These are phyloP conservation scores for Pantherophis vulpinus DNA, from an alignment of 2,797 vertebrate species.

Conservation along the genomic window DNA sequence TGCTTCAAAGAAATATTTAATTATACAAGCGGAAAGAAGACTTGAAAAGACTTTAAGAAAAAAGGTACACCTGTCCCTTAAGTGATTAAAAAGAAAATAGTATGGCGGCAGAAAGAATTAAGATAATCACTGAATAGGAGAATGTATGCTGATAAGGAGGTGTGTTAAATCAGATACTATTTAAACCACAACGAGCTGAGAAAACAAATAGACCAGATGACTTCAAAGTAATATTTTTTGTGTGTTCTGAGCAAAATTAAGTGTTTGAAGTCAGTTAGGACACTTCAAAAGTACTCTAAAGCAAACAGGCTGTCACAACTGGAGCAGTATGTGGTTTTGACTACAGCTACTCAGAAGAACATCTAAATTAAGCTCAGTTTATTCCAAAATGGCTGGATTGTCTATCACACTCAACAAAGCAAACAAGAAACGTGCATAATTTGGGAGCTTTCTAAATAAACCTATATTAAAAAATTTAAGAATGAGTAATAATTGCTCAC, in stretches of 20 bases:
- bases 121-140: not conserved
- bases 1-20: not conserved
- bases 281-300: conserved; percentile 53
- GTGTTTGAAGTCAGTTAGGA: conserved; percentile 42
- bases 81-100: conserved; percentile 18
- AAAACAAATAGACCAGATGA: conserved; percentile 45
- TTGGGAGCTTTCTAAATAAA: conserved; percentile 20
- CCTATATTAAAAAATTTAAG: not conserved
- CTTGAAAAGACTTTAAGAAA: not conserved
- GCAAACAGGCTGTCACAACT: conserved; percentile 33
- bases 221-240: conserved; percentile 47
- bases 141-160: conserved; percentile 26
- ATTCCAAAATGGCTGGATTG: not conserved
- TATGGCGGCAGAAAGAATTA: not conserved
- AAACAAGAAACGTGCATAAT: not conserved
- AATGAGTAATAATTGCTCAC: not conserved
- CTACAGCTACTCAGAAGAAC: conserved; percentile 22
- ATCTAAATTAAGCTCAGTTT: conserved; percentile 22
- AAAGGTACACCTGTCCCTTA: not conserved
- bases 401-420: conserved; percentile 7
- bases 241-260: conserved; percentile 58
- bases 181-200: conserved; percentile 46
- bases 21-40: not conserved
- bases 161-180: conserved; percentile 36
- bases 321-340: conserved; percentile 5